phyloP scores from a whole-genome alignment of 1,140 invertebrate genomes.

The Trissolcus basalis region DNA sequence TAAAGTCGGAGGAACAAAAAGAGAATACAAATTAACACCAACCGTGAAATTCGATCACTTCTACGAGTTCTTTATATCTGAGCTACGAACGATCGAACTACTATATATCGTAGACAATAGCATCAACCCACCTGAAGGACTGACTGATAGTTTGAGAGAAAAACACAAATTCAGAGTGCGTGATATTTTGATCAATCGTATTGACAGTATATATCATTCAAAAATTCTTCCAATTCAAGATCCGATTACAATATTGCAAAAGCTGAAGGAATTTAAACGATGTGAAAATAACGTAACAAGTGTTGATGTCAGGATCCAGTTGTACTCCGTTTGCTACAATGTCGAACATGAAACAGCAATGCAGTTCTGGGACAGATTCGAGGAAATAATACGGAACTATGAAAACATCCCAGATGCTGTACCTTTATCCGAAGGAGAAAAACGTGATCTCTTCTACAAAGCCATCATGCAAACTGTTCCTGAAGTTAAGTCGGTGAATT shows the following conservation, averaged over 20 bases:
- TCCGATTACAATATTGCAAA: conserved; percentile 25
- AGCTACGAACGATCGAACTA: conserved; percentile 27
- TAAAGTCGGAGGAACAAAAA: conserved; percentile 21
- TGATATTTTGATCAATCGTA: conserved; percentile 23
- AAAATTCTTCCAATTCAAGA: conserved; percentile 31
- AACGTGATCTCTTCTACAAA: conserved; percentile 20
- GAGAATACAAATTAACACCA: conserved; percentile 26
- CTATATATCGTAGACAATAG: conserved; percentile 17
- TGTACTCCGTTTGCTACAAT: conserved; percentile 31
- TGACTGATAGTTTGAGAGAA: conserved; percentile 8
- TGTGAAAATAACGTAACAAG: conserved; percentile 27
- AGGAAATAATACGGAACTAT: conserved; percentile 31
- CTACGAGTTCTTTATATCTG: conserved; percentile 26
- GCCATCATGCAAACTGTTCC: conserved; percentile 7
- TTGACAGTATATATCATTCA: conserved; percentile 17
- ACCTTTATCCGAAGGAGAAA: conserved; percentile 11
- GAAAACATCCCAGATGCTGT: conserved; percentile 8
- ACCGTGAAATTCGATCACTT: conserved; percentile 42
- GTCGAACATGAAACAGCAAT: conserved; percentile 13
- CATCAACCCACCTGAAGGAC: neutral
- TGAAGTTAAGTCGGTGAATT: conserved; percentile 3
- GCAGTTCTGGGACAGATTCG: conserved; percentile 29
- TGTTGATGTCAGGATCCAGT: conserved; percentile 14
- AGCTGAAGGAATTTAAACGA: conserved; percentile 36
- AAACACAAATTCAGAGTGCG: conserved; percentile 42